A percentile compares a stretch with the other conserved stretches of the same genome.
phyloP scores from a whole-genome alignment of 2,888 invertebrate species.

The Dasysyrphus albostriatus region DNA sequence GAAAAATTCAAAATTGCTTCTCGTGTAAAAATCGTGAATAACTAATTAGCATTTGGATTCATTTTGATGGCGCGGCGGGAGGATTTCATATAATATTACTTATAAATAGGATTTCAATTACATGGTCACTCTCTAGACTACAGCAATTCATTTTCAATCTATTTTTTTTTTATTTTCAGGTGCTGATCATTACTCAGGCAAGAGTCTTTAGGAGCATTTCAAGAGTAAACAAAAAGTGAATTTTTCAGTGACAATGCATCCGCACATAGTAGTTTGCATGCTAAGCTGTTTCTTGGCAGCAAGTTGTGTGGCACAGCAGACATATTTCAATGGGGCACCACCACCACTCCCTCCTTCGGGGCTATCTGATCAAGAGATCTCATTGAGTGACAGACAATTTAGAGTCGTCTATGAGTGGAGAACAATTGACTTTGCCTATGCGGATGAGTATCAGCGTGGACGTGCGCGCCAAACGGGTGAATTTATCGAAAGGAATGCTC shows the following conservation, averaged over 20 bases:
- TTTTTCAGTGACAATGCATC: conserved; percentile 37
- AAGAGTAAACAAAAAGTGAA: conserved; percentile 19
- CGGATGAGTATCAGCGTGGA: conserved; percentile 85
- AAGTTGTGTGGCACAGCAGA: conserved; percentile 54
- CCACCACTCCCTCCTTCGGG: conserved; percentile 67
- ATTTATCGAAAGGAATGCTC: conserved; percentile 88
- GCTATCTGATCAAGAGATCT: conserved; percentile 72
- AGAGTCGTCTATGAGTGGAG: conserved; percentile 90
- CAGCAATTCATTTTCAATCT: conserved; percentile 42
- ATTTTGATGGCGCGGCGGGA: background rate
- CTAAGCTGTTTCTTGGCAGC: conserved; percentile 49
- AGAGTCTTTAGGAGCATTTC: conserved; percentile 41
- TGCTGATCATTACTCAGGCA: conserved; percentile 47
- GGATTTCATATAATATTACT: background rate
- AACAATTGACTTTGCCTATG: conserved; percentile 89
- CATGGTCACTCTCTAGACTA: conserved; percentile 9
- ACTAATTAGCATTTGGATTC: conserved; percentile 39
- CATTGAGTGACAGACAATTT: conserved; percentile 84
- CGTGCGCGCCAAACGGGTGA: conserved; percentile 85
- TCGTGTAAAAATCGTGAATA: conserved; percentile 55
- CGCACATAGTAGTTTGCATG: conserved; percentile 35
- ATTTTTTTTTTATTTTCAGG: conserved; percentile 49
- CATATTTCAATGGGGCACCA: conserved; percentile 72
- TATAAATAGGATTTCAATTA: conserved; percentile 23
- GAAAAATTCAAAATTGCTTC: conserved; percentile 24